phyloP scores from a whole-genome alignment of 2,888 invertebrate genomes.

The Nemotelus nigrinus region DNA sequence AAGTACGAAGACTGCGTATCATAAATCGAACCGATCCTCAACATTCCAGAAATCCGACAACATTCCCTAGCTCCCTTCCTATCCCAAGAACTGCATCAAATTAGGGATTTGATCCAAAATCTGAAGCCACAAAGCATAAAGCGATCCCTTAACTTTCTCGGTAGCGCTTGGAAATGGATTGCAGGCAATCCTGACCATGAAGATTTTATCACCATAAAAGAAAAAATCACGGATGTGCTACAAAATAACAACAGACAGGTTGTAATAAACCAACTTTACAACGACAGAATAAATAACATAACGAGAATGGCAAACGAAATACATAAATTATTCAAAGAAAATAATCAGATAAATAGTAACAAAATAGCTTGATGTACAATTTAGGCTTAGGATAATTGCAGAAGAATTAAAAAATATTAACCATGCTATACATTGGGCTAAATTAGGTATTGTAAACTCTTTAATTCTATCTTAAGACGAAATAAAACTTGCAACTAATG shows the following conservation, averaged over 20 bases:
- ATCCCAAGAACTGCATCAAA: constrained; percentile 7
- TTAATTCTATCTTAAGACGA: constrained; percentile 49
- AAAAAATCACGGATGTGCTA: constrained; percentile 4
- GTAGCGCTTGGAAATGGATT: constrained; percentile 6
- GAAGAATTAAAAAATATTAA: too few species aligned
- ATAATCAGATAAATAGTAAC: not conserved
- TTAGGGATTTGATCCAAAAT: too few species aligned
- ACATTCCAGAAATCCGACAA: constrained; percentile 4
- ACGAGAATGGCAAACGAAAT: constrained; percentile 8
- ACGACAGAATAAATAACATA: constrained; percentile 1
- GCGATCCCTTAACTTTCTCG: constrained; percentile 4
- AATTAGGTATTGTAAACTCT: constrained; percentile 25
- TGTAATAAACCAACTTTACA: constrained; percentile 32
- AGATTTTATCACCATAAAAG: not conserved
- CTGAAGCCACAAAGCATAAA: constrained; percentile 7
- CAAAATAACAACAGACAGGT: not conserved
- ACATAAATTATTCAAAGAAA: constrained; percentile 3
- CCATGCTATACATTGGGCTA: not conserved
- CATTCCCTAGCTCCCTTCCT: constrained; percentile 37
- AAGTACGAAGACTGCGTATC: not conserved
- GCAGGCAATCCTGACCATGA: constrained; percentile 13
- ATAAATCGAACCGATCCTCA: not conserved
- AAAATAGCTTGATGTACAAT: constrained; percentile 42
- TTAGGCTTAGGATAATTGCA: not conserved
- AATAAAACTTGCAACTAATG: constrained; percentile 45